Conservation (phyloP, 2,797 vertebrate genomes). For the Dipus sagitta region DNA sequence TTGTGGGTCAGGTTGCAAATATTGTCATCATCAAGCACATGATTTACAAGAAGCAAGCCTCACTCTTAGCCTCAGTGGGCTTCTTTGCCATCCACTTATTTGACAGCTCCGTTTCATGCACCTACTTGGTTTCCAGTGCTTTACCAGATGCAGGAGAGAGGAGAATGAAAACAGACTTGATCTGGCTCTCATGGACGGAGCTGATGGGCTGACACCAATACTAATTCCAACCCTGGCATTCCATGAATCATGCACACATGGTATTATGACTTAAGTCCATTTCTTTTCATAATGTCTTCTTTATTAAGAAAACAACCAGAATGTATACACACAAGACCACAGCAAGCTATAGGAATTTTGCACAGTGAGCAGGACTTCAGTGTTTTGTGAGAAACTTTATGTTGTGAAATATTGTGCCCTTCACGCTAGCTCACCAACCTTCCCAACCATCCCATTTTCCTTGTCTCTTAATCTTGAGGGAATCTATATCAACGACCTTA, state of each 20-base stretch:
- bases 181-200: not conserved
- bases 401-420: not conserved
- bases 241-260: not conserved
- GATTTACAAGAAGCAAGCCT: not conserved
- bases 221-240: not conserved
- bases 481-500: constrained; percentile 21
- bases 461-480: not conserved
- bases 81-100: constrained; percentile 13
- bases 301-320: constrained; percentile 43
- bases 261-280: not conserved
- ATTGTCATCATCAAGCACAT: not conserved
- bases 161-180: not conserved
- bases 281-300: not conserved
- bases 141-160: not conserved
- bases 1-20: not conserved
- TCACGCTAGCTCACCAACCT: constrained; percentile 39
- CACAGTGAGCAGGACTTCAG: not conserved
- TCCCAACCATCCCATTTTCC: not conserved
- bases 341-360: not conserved
- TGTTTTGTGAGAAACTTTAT: not conserved
- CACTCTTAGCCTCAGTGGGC: not conserved
- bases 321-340: constrained; percentile 1
- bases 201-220: not conserved
- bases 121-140: not conserved
- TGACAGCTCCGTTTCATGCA: not conserved